Evolutionary conservation across 1,140 invertebrate genomes (phyloP), one percentile per base, ranked within the genome.

Genomic region (Papilio helenus): DNA sequence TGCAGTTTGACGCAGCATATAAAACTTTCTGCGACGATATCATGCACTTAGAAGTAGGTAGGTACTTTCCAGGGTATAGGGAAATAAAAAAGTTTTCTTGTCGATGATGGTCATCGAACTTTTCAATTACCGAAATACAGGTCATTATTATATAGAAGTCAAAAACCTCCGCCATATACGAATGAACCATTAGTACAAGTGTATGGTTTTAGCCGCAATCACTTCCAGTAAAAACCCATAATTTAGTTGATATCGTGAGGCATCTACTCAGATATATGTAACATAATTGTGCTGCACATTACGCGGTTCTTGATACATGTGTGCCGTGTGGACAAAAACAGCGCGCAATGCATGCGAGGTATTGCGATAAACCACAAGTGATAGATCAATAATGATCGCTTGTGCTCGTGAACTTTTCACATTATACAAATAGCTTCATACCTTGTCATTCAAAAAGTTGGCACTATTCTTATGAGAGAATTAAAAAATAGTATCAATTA

Each of bases 351-450:
- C 9, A 74, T 49, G 8, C 20, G 1, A n/a, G 10, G 5, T 14
- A 74, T 74, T 74, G 72, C 72, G 42, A 74, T 74, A 74, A 74
- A 74, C 20, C 44, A 49, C 39, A 74, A 46, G 44, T 12, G 42
- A 23, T 44, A 42, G n/a, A 39, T 23, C 39, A 74, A 49, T 49
- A 74, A 74, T 49, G 72, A 26, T 46, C 14, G 72, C 42, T 51
- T 5, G 61, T 29, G 26, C 26, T 29, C 12, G 12, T 68, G 12
- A 68, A 68, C 26, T 34, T 68, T 68, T 16, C 26, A 61, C 9
- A 61, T 61, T 26, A 61, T 3, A 55, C 51, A 55, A 55, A 55
- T 14, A 10, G 29, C 23, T 61, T 14, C 10, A 14, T 26, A 68
- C 55, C 34, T 39, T 8, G 34, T 39, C 34, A 39, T 39, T 34